Conservation (phyloP, 2,113 vertebrate genomes). For the Charina bottae region DNA sequence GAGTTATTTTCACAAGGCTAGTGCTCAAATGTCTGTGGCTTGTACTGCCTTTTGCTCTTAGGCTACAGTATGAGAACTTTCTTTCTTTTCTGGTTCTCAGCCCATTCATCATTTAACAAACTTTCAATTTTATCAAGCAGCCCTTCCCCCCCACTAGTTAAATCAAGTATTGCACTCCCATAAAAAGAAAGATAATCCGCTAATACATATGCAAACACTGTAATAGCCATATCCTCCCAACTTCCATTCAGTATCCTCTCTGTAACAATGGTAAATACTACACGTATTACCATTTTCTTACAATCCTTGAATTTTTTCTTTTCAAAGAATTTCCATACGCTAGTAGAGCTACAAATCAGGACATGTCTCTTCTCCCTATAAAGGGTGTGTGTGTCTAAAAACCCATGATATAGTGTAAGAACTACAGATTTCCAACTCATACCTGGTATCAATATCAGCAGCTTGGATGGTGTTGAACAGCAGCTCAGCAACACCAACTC, state of each 20-base stretch:
- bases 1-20: neutral
- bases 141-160: neutral
- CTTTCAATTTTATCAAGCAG: neutral
- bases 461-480: slow-evolving; percentile 99
- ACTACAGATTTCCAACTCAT: neutral
- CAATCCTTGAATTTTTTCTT: neutral
- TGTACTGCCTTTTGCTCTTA: neutral
- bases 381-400: neutral
- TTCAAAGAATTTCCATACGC: neutral
- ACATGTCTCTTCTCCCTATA: neutral
- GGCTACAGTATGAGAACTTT: neutral
- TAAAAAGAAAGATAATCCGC: neutral
- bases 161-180: neutral
- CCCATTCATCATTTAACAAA: no score
- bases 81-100: no score
- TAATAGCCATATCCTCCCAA: neutral
- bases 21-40: neutral
- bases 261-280: neutral
- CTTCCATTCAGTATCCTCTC: neutral
- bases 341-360: neutral
- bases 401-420: neutral
- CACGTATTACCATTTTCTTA: neutral
- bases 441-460: slow-evolving; percentile 98
- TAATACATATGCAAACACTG: neutral
- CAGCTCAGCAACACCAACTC: slow-evolving; percentile 95